Conservation (phyloP, 1,140 invertebrate species). For the Neotoxoptera formosana region DNA sequence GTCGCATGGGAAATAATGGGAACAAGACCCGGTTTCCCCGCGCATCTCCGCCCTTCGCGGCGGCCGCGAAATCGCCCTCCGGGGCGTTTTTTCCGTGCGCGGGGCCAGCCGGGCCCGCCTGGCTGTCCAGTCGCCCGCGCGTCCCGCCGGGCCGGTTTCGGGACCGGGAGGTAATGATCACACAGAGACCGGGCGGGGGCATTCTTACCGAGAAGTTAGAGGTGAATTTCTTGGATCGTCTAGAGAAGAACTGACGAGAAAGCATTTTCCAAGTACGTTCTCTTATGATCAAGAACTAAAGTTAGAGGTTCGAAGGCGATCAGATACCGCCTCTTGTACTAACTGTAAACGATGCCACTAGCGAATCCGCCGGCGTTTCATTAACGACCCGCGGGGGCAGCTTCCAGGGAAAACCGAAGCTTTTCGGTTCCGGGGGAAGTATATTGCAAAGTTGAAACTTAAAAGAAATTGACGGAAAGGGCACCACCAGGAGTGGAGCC, state of each 20-base stretch:
- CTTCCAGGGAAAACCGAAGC: constrained; percentile 71
- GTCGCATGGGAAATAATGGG: no score
- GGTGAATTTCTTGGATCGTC: constrained; percentile 82
- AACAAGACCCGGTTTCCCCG: no score
- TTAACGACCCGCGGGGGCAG: constrained; percentile 64
- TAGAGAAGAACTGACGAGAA: constrained; percentile 78
- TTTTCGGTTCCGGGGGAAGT: constrained; percentile 80
- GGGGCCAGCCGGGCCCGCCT: constrained; percentile 67
- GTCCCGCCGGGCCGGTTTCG: constrained; percentile 68
- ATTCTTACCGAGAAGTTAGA: constrained; percentile 78
- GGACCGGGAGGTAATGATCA: constrained; percentile 80
- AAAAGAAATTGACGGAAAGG: constrained; percentile 89
- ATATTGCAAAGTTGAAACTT: constrained; percentile 93
- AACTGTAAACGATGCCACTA: constrained; percentile 87
- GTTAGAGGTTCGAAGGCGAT: constrained; percentile 69
- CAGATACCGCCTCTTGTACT: constrained; percentile 82
- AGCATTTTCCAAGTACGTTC: constrained; percentile 86
- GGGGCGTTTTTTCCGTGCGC: background rate
- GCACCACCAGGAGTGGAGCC: constrained; percentile 85
- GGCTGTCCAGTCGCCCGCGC: constrained; percentile 67
- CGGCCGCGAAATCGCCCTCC: no score
- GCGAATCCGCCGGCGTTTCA: constrained; percentile 70
- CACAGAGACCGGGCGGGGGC: constrained; percentile 77
- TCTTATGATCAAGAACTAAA: constrained; percentile 85
- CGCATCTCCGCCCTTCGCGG: no score